These are phyloP conservation scores for Spondyliosoma cantharus DNA, from an alignment of 2,797 vertebrate genomes.

Conservation along the genomic window DNA sequence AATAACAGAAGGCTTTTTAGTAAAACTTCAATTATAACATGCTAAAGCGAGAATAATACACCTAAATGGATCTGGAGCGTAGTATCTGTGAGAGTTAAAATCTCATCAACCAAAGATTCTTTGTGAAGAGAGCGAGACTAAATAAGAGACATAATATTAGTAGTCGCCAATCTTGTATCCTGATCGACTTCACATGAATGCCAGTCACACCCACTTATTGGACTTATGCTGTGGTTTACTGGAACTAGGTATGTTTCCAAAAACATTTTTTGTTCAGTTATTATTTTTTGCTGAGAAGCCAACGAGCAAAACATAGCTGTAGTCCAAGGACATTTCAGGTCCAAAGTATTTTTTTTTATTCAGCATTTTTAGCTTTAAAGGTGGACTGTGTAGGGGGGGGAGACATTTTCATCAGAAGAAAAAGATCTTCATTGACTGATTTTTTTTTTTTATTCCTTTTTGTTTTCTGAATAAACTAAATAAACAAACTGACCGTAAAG, in stretches of 20 bases:
- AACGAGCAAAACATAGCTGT: not conserved
- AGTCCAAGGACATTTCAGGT: not conserved
- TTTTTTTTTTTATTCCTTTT: too few relatives aligned
- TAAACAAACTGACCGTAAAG: too few relatives aligned
- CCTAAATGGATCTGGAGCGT: constrained; percentile 25
- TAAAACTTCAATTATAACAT: constrained; percentile 4
- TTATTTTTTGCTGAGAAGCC: not conserved
- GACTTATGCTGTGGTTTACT: constrained; percentile 31
- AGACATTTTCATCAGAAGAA: too few relatives aligned
- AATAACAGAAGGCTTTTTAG: constrained; percentile 2
- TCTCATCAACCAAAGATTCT: constrained; percentile 4
- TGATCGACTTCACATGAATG: constrained; percentile 43
- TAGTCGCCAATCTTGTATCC: constrained; percentile 28
- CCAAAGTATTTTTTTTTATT: not conserved
- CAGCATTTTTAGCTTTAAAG: not conserved
- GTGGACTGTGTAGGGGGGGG: not conserved
- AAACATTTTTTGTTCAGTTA: constrained; percentile 1
- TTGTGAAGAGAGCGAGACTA: constrained; percentile 21
- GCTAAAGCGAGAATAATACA: constrained; percentile 20
- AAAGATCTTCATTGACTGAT: too few relatives aligned
- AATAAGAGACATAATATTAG: constrained; percentile 29
- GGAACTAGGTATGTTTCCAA: constrained; percentile 17
- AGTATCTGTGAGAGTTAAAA: constrained; percentile 43
- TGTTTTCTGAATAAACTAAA: too few relatives aligned
- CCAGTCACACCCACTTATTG: constrained; percentile 34